Conservation (phyloP, 2,888 invertebrate genomes). For the Eledona agricola region DNA sequence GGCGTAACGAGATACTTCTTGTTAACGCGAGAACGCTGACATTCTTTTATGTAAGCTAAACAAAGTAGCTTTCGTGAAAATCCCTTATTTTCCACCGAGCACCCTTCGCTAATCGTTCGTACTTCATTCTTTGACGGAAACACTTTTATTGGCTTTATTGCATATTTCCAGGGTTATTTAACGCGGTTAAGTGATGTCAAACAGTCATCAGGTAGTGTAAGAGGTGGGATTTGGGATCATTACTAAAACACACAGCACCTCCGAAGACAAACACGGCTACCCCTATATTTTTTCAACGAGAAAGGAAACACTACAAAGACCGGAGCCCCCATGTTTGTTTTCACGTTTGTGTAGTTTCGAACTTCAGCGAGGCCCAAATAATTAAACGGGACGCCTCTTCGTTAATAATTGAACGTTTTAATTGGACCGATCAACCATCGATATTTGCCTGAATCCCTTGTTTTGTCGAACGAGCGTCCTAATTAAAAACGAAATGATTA, state of each 20-base stretch:
- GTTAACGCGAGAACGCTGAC: too few relatives aligned
- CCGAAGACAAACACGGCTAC: constrained; percentile 34
- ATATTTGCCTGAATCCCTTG: constrained; percentile 4
- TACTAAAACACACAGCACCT: constrained; percentile 39
- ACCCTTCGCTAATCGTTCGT: too few relatives aligned
- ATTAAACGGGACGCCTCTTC: constrained; percentile 1
- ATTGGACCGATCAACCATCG: constrained; percentile 3
- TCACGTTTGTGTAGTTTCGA: constrained; percentile 15
- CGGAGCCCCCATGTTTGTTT: constrained; percentile 30
- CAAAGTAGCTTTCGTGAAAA: too few relatives aligned
- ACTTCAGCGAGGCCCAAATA: constrained; percentile 1
- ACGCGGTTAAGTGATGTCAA: neutral
- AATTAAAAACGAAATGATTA: constrained; percentile 9
- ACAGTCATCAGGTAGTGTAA: constrained; percentile 29
- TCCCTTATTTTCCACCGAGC: too few relatives aligned
- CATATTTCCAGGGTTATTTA: too few relatives aligned
- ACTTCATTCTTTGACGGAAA: constrained; percentile 1
- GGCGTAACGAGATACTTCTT: too few relatives aligned
- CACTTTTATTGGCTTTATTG: constrained; percentile 1
- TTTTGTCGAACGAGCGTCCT: neutral
- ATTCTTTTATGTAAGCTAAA: too few relatives aligned
- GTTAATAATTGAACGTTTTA: constrained; percentile 3
- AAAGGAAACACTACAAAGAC: constrained; percentile 34
- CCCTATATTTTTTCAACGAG: constrained; percentile 32
- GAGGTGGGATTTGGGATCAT: constrained; percentile 35